These are phyloP conservation scores for Rhynchonycteris naso DNA, from an alignment of 2,797 vertebrate genomes.

Conservation along the genomic window DNA sequence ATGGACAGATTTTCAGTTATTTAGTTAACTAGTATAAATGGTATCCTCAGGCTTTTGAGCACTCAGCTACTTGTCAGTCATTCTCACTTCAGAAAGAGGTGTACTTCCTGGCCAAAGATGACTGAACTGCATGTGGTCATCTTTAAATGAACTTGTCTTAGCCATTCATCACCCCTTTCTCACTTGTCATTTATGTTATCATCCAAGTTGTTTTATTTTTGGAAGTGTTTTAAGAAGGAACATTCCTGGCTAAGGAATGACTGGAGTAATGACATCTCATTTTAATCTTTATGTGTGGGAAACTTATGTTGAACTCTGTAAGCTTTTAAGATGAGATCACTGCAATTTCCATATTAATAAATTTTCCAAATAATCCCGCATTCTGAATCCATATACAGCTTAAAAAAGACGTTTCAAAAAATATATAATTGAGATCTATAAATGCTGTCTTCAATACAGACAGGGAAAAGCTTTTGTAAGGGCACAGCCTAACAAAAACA, in stretches of 20 bases:
- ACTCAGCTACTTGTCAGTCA: neutral
- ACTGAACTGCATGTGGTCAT: constrained; percentile 20
- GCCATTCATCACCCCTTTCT: constrained; percentile 10
- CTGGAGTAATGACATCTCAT: constrained; percentile 11
- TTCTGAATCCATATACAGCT: constrained; percentile 29
- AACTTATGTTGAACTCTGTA: constrained; percentile 44
- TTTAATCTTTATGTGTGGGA: constrained; percentile 51
- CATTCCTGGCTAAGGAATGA: constrained; percentile 51
- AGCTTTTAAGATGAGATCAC: constrained; percentile 62
- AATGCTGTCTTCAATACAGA: neutral
- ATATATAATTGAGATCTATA: constrained; percentile 33
- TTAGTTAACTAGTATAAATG: neutral
- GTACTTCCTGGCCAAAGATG: neutral
- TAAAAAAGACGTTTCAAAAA: constrained; percentile 61
- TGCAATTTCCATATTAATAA: constrained; percentile 63
- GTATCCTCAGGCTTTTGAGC: neutral
- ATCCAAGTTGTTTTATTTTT: constrained; percentile 71
- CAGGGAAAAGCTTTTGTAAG: neutral
- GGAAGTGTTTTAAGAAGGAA: constrained; percentile 67
- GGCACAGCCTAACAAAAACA: constrained; percentile 39
- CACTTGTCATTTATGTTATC: constrained; percentile 54
- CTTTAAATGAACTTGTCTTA: constrained; percentile 51
- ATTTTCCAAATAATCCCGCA: constrained; percentile 36
- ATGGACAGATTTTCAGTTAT: neutral
- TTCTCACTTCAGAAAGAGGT: neutral